Evolutionary conservation across 2,888 invertebrate species (phyloP), one percentile per base, ranked within the genome.

Genomic region (Theretra japonica): DNA sequence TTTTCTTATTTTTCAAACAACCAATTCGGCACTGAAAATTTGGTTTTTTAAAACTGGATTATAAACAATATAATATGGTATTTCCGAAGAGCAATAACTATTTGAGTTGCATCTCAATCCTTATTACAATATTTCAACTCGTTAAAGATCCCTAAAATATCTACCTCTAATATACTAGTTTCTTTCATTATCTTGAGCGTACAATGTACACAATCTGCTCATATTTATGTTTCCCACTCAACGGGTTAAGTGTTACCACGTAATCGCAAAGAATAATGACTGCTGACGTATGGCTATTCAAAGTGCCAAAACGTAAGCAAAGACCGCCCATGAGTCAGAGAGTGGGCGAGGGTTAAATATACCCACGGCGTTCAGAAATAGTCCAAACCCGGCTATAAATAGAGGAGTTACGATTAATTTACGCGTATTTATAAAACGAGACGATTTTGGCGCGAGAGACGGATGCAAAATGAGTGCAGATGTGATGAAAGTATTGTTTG

Each of bases 321-420:
- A 62, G 62, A 65, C 41, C 17, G 65, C 23, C 21, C 53, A 25
- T 62, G 70, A 71, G 41, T 56, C 56, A 56, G 53, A 56, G 50
- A 56, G 30, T 53, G 53, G 41, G 23, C n/a, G 68, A 19, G 68
- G 17, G 33, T 56, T 70, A 73, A 53, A 59, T 72, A 58, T 48
- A 59, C 68, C 28, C 41, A 48, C 59, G 56, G 30, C 50, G 68
- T 48, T 48, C 70, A 23, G 70, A 73, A 70, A 71, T 73, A 69
- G 56, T 56, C 59, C 73, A 59, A 70, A 69, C 70, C 7, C 4
- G 17, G 30, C 28, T 73, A 71, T 73, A 68, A 68, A 73, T 73
- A 73, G 53, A 53, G 19, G 57, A 28, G 21, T 33, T 59, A 60
- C 58, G 60, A 70, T 73, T 73, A 73, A 71, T 73, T 70, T 28